Percentiles rank a stretch among this genome's conserved stretches.
Evolutionary conservation across 1,140 invertebrate genomes (phyloP).

Genomic region (Anadara kagoshimensis): DNA sequence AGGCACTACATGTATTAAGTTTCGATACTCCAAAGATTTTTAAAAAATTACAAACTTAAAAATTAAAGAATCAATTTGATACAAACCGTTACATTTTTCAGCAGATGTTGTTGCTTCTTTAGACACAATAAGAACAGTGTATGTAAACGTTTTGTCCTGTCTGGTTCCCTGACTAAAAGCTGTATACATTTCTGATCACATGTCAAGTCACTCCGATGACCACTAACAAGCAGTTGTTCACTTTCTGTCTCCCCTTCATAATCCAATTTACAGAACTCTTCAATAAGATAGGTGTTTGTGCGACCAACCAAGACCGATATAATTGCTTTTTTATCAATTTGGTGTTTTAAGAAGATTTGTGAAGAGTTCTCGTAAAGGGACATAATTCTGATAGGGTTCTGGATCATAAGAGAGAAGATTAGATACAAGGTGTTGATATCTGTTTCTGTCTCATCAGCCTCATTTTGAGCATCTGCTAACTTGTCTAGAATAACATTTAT

Average conservation of each 20-base stretch:
- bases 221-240: not conserved
- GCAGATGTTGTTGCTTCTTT: constrained; percentile 57
- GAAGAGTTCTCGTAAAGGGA: constrained; percentile 56
- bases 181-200: constrained; percentile 52
- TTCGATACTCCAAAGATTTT: not conserved
- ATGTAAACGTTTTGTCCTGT: constrained; percentile 36
- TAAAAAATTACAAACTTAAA: not conserved
- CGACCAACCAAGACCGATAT: constrained; percentile 55
- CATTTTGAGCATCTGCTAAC: constrained; percentile 24
- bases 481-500: constrained; percentile 54
- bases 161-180: constrained; percentile 37
- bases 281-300: constrained; percentile 50
- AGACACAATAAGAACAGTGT: constrained; percentile 53
- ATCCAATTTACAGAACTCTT: constrained; percentile 59
- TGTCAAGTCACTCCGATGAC: constrained; percentile 36
- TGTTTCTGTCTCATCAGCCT: constrained; percentile 19
- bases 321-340: constrained; percentile 41
- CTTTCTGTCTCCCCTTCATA: constrained; percentile 45
- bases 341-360: constrained; percentile 40
- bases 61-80: not conserved
- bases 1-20: no score
- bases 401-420: constrained; percentile 59
- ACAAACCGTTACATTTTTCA: constrained; percentile 60
- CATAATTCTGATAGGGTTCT: constrained; percentile 50
- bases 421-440: constrained; percentile 41